These are phyloP conservation scores for Hymenopus coronatus DNA, from an alignment of 2,888 invertebrate genomes.

Conservation along the genomic window DNA sequence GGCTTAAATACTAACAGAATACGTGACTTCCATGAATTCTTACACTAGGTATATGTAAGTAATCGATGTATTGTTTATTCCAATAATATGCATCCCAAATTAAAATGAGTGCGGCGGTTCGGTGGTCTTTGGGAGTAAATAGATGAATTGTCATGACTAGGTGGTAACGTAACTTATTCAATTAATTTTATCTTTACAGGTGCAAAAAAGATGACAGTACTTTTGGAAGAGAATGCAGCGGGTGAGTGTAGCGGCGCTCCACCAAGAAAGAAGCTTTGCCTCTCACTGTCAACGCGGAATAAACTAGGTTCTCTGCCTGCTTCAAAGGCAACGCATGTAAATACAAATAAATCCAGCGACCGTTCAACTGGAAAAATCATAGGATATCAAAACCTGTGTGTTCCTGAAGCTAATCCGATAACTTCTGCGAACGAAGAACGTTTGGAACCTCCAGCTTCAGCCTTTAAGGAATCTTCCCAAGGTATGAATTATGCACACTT, in stretches of 20 bases:
- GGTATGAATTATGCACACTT: neutral
- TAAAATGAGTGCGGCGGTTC: no score
- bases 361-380: neutral
- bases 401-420: neutral
- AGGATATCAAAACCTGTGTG: neutral
- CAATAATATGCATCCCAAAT: neutral
- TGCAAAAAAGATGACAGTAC: slow-evolving; percentile 53
- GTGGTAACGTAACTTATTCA: neutral
- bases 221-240: slow-evolving; percentile 51
- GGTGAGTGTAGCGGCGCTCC: slow-evolving; percentile 44
- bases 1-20: slow-evolving; percentile 12
- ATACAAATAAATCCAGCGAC: neutral
- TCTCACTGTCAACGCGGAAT: slow-evolving; percentile 40
- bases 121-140: neutral
- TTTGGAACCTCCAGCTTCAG: neutral
- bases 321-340: slow-evolving; percentile 18
- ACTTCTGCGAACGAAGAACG: neutral
- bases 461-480: neutral
- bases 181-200: slow-evolving; percentile 39
- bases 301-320: neutral
- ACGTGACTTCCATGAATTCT: slow-evolving; percentile 34
- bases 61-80: neutral
- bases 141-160: neutral
- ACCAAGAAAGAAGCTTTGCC: slow-evolving; percentile 50
- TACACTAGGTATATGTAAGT: slow-evolving; percentile 28